phyloP scores from a whole-genome alignment of 2,797 vertebrate genomes.

The Threskiornis aethiopicus region DNA sequence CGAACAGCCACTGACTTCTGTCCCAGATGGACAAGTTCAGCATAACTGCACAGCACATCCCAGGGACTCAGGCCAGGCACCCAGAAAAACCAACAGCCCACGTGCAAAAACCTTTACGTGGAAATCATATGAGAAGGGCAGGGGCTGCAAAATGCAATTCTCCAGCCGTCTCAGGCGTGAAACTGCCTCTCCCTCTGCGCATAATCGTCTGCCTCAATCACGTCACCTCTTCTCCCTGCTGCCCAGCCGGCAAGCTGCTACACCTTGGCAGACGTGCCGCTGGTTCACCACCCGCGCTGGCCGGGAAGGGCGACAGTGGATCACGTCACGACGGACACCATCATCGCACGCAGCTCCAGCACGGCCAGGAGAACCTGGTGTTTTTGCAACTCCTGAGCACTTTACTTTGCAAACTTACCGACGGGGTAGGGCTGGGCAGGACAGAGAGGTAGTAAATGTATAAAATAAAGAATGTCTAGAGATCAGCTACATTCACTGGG shows the following conservation, averaged over 20 bases:
- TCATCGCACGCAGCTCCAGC: rapidly evolving
- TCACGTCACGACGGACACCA: rapidly evolving
- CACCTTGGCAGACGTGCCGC: rapidly evolving
- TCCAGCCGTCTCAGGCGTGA: background rate
- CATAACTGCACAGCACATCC: background rate
- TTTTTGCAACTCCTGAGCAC: background rate
- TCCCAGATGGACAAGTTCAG: background rate
- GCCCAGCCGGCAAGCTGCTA: background rate
- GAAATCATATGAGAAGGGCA: background rate
- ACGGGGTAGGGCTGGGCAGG: rapidly evolving
- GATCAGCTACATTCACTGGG: constrained; percentile 35
- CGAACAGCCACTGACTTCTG: background rate
- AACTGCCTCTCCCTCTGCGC: background rate
- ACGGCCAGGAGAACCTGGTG: rapidly evolving
- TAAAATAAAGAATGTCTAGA: background rate
- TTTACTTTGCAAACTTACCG: background rate
- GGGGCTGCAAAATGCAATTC: background rate
- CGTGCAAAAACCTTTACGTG: rapidly evolving
- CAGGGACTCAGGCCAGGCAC: background rate
- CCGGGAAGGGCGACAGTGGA: rapidly evolving
- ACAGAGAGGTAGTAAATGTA: background rate
- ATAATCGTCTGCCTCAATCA: background rate
- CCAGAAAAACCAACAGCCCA: background rate
- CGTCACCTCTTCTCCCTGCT: background rate
- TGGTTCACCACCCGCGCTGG: background rate